Evolutionary conservation across 2,888 invertebrate species (phyloP), one percentile per base, ranked within the genome.

Genomic region (Pammene aurita): DNA sequence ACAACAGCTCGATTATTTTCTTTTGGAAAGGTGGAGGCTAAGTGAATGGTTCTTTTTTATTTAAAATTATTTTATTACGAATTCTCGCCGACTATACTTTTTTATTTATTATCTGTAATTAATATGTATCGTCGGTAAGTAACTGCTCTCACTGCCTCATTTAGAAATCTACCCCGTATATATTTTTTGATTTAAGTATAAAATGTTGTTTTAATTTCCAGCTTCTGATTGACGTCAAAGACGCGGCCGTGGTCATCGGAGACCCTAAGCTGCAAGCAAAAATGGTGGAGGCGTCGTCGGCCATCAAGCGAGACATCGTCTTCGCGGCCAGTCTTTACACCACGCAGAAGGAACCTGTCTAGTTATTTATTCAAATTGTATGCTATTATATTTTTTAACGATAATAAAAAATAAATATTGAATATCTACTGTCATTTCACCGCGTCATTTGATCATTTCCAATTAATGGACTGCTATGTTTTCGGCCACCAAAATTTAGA

Each of bases 271-370:
- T 99, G 4, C 96, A 96, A 80, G 95, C 95, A 72, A 99, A 98
- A 93, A 99, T 99, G 98, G 97, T 98, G 86, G 97, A 98, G 84
- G 97, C 98, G 0, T 97, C 97, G 0, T 95, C 95, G 2, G 95
- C 96, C 54, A 98, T 99, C 73, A 98, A 98, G 86, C 93, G 99
- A 70, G 99, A 99, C 86, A 99, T 99, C 79, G 99, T 99, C 0
- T 99, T 99, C 85, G 97, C 99, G 26, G 98, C 98, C 41, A 98
- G 98, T 87, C 94, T 99, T 55, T 99, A 99, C 82, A 98, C 97
- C 5, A 89, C 91, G 0, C 87, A 88, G 56, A 87, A 86, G 73
- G 92, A 91, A 66, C 79, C 84, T 67, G 77, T 84, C 6, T 61
- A 63, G 42, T 10, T 63, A 14, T 65, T 11, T 48, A 13, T 52